Percentiles rank a stretch among this genome's conserved stretches.
Conservation (phyloP, 2,888 invertebrate genomes). For the Limnephilus rhombicus region DNA sequence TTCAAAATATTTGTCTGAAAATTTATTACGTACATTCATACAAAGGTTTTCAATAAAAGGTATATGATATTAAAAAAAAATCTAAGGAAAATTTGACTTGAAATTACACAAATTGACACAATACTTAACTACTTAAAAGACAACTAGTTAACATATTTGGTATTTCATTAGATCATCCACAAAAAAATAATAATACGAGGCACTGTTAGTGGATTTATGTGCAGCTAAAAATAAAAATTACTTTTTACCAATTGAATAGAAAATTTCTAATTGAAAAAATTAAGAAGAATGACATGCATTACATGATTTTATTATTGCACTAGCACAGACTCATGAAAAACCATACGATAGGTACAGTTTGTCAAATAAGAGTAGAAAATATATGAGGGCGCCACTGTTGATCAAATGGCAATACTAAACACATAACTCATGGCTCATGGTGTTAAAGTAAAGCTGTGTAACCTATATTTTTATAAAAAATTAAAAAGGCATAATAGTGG, state of each 20-base stretch:
- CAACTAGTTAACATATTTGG: background rate
- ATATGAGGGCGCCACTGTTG: too few species aligned
- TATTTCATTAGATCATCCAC: background rate
- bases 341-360: too few species aligned
- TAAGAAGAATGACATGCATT: background rate
- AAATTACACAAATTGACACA: background rate
- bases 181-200: background rate
- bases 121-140: background rate
- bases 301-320: background rate
- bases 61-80: background rate
- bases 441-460: too few species aligned
- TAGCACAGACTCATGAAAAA: too few species aligned
- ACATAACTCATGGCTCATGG: too few species aligned
- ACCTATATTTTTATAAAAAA: too few species aligned
- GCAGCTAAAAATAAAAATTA: background rate
- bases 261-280: background rate
- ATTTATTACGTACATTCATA: background rate
- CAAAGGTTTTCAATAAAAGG: background rate
- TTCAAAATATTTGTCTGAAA: background rate
- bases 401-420: too few species aligned
- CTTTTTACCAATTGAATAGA: background rate
- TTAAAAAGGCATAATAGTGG: too few species aligned
- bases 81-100: background rate
- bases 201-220: background rate
- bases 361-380: too few species aligned